Evolutionary conservation across 1,140 invertebrate genomes (phyloP).

Genomic region (Anastatus disparis): DNA sequence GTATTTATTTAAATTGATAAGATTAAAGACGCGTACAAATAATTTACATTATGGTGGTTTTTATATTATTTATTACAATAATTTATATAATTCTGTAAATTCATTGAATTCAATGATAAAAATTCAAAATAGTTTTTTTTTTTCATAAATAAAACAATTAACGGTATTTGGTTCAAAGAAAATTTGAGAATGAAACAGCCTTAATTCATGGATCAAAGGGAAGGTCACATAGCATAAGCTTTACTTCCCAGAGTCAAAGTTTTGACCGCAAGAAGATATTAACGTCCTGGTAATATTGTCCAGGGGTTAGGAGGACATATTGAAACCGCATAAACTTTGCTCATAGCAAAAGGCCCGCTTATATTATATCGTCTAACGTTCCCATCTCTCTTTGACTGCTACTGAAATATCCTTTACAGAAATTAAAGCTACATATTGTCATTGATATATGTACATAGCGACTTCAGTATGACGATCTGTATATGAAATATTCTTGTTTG

Average conservation of each 20-base stretch:
- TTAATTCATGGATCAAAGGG: conserved; percentile 51
- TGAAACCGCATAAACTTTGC: conserved; percentile 56
- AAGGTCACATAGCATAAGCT: not conserved
- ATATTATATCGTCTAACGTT: not conserved
- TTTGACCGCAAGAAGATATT: conserved; percentile 55
- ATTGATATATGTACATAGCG: too few relatives aligned
- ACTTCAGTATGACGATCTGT: too few relatives aligned
- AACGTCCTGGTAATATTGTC: conserved; percentile 52
- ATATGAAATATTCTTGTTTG: too few relatives aligned
- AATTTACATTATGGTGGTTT: too few relatives aligned
- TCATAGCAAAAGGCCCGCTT: conserved; percentile 41
- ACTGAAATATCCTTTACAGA: not conserved
- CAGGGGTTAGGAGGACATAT: conserved; percentile 49
- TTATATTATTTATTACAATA: too few relatives aligned
- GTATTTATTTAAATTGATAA: too few relatives aligned
- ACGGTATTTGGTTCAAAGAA: conserved; percentile 16
- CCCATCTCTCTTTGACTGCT: conserved; percentile 6
- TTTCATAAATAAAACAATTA: too few relatives aligned
- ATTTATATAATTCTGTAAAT: too few relatives aligned
- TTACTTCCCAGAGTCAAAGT: conserved; percentile 34
- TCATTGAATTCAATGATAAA: too few relatives aligned
- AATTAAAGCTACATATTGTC: conserved; percentile 20
- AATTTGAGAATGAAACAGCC: conserved; percentile 24
- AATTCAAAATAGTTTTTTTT: too few relatives aligned
- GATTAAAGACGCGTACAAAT: too few relatives aligned